Evolutionary conservation across 2,113 vertebrate genomes (phyloP).

Genomic region (Formicarius rufipectus): DNA sequence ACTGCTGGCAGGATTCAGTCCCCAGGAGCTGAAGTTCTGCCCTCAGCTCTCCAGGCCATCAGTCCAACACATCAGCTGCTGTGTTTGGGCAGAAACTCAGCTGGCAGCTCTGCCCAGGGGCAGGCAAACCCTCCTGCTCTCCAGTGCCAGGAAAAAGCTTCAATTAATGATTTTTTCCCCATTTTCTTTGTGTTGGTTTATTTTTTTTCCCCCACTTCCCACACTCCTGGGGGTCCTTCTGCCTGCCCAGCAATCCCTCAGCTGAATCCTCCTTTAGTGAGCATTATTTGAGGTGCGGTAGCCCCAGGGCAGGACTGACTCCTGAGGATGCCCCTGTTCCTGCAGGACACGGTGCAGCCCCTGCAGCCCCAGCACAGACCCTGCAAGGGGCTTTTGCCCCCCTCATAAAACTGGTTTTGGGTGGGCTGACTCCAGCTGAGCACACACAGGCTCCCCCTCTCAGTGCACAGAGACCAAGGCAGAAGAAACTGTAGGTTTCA

Average conservation of each 20-base stretch:
- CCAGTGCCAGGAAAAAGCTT: not conserved
- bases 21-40: not conserved
- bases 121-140: not conserved
- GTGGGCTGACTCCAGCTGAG: not conserved
- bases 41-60: not conserved
- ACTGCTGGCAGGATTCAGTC: not conserved
- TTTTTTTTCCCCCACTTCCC: not conserved
- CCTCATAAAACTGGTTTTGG: fast-evolving
- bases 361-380: not conserved
- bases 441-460: not conserved
- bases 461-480: not conserved
- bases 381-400: not conserved
- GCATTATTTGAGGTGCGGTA: not conserved
- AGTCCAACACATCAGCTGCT: not conserved
- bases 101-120: not conserved
- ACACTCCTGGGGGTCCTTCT: fast-evolving
- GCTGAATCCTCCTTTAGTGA: not conserved
- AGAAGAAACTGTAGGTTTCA: not conserved
- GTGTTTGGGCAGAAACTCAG: not conserved
- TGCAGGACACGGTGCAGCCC: not conserved
- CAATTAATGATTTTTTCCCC: not conserved
- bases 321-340: fast-evolving
- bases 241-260: not conserved
- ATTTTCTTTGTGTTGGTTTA: too few relatives aligned
- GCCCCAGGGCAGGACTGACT: not conserved